Conservation (phyloP, 1,140 invertebrate species). For the Polyergus mexicanus region DNA sequence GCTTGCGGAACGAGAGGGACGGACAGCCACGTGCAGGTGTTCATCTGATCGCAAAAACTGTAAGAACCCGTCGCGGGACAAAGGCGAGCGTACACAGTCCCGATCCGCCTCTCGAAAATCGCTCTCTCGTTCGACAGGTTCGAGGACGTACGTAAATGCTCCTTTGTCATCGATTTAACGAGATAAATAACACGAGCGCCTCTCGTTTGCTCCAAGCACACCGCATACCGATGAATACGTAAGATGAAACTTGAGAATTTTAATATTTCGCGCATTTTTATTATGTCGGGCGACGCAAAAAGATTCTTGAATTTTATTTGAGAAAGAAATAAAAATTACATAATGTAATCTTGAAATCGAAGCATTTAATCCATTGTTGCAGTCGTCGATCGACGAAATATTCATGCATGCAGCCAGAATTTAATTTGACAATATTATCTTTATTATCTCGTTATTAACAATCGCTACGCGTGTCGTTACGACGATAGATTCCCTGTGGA, state of each 20-base stretch:
- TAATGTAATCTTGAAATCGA: background rate
- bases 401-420: background rate
- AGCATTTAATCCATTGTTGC: background rate
- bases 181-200: slow-evolving; percentile 58
- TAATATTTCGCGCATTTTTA: background rate
- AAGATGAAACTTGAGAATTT: slow-evolving; percentile 9
- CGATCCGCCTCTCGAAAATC: slow-evolving; percentile 62
- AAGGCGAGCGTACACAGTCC: slow-evolving; percentile 65
- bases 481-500: background rate
- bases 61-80: slow-evolving; percentile 67
- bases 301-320: background rate
- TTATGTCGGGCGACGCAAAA: background rate
- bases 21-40: slow-evolving; percentile 27
- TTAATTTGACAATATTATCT: background rate
- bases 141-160: slow-evolving; percentile 76
- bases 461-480: background rate
- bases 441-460: slow-evolving; percentile 4
- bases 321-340: background rate
- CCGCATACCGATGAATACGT: background rate
- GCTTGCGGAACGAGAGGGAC: slow-evolving; percentile 48
- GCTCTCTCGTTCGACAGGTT: slow-evolving; percentile 66
- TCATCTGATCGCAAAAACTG: slow-evolving; percentile 24
- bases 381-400: background rate
- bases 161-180: slow-evolving; percentile 59
- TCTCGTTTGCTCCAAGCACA: background rate